Evolutionary conservation across 2,797 vertebrate genomes (phyloP), one percentile per base, ranked within the genome.

Genomic region (Rhynchotus rufescens): DNA sequence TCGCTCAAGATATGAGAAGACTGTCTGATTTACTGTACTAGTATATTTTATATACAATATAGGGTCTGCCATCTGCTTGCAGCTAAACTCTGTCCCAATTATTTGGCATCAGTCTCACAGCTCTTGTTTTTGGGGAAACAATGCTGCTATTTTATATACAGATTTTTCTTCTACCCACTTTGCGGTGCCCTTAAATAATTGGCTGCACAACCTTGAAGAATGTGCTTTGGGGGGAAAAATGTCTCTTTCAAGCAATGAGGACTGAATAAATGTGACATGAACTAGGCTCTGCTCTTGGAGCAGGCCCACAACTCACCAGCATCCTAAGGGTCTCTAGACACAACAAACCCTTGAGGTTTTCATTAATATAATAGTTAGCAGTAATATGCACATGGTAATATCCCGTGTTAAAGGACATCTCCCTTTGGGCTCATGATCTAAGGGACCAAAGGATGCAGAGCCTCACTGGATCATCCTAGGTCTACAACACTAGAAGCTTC

Each of bases 111-210:
- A 44, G 26, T 51, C 76, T n/a, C 44, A 26, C 34, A 22, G 65
- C 67, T 54, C 89, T 47, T 54, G 86, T 78, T 49, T 82, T 67
- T 2, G 4, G 45, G 69, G 88, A 82, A 92, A 75, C 6, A 40
- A 68, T 32, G 42, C 22, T 14, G 17, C 45, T 76, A 74, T 57
- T 83, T 49, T 80, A 89, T 47, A 87, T 34, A 13, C 21, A 47
- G 59, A 68, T 80, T 78, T 65, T 76, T 56, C 72, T 44, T 12
- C 3, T 25, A 84, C 44, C 0, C 2, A 38, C 23, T 67, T 54
- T 21, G 26, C 23, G 54, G 32, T 40, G 61, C 34, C 52, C 71
- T 77, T 69, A 60, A 81, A 79, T 49, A 16, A 89, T 38, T 61
- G 71, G 52, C 36, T 69, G 36, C 26, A 59, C 25, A 86, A 62